Conservation (phyloP, 1,140 invertebrate species). For the Drosophila repleta region DNA sequence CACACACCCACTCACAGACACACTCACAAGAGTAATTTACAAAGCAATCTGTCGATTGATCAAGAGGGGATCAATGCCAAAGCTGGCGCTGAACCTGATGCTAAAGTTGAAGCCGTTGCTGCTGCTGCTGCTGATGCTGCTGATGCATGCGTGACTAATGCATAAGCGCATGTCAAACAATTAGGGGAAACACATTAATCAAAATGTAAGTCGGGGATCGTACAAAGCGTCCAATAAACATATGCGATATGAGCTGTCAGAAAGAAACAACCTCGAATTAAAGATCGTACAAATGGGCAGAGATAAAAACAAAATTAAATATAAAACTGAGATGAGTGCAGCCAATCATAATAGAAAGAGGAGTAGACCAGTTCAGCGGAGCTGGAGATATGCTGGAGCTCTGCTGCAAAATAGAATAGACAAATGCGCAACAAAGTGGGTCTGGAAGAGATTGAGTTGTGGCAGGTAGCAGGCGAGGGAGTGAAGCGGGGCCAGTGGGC, state of each 20-base stretch:
- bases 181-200: slow-evolving; percentile 48
- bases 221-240: slow-evolving; percentile 45
- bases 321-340: not conserved
- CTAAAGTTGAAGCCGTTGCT: not conserved
- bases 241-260: slow-evolving; percentile 25
- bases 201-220: slow-evolving; percentile 29
- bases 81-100: not conserved
- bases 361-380: no score
- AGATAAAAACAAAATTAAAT: not conserved
- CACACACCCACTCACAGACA: not conserved
- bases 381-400: no score
- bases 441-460: slow-evolving; percentile 4
- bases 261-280: not conserved
- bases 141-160: slow-evolving; percentile 41
- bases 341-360: not conserved
- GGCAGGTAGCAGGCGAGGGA: not conserved
- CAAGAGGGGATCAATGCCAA: slow-evolving; percentile 3
- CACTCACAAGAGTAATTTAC: no score
- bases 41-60: slow-evolving; percentile 26
- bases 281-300: not conserved
- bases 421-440: not conserved
- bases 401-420: not conserved
- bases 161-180: slow-evolving; percentile 48
- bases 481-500: not conserved
- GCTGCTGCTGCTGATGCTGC: not conserved